These are phyloP conservation scores for Cettia cetti DNA, from an alignment of 2,113 vertebrate genomes.

Conservation along the genomic window DNA sequence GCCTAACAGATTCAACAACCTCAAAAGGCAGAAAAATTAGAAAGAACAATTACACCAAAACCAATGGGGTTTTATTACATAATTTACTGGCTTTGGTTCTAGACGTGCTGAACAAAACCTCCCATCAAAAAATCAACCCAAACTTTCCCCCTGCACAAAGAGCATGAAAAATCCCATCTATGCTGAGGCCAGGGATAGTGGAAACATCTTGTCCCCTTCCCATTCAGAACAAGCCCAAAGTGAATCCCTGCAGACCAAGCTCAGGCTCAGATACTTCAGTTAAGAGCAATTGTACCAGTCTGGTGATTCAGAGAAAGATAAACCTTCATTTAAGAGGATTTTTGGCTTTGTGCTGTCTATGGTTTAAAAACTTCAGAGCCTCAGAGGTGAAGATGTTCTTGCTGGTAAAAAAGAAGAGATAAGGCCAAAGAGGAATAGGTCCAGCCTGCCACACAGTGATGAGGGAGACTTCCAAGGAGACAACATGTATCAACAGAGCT, in stretches of 20 bases:
- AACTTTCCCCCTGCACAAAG: background rate
- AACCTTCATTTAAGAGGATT: background rate
- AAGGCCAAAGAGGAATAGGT: background rate
- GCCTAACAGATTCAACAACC: background rate
- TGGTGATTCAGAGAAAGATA: background rate
- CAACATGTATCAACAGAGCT: background rate
- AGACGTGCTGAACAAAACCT: background rate
- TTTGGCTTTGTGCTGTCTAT: background rate
- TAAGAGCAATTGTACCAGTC: background rate
- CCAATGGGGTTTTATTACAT: background rate
- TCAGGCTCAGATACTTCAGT: background rate
- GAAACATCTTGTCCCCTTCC: background rate
- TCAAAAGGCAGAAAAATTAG: background rate
- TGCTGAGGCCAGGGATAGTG: rapidly evolving
- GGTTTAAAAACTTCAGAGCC: background rate
- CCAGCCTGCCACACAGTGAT: background rate
- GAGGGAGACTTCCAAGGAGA: background rate
- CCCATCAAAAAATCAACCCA: background rate
- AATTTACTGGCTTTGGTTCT: background rate
- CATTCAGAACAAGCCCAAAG: background rate
- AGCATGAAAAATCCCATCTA: background rate
- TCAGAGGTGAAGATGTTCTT: background rate
- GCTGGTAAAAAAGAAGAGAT: background rate
- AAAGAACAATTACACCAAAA: background rate
- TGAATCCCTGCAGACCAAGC: background rate